Conservation (phyloP, 2,113 vertebrate genomes). For the Oxyruncus cristatus region DNA sequence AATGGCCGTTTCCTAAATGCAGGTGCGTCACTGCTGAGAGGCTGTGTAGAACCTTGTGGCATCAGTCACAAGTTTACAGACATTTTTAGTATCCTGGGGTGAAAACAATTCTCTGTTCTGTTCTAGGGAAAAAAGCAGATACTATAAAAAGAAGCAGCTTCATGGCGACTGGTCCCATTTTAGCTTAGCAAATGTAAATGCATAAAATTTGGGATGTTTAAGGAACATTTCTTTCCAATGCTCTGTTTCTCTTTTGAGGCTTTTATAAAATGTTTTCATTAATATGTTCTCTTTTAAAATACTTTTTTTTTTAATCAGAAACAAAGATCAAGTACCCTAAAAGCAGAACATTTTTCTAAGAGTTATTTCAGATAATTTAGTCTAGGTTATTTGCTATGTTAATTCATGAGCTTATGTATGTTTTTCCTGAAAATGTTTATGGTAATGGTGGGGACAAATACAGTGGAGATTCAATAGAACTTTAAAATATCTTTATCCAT, state of each 20-base stretch:
- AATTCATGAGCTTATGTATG: not conserved
- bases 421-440: not conserved
- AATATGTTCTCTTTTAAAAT: not conserved
- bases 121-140: not conserved
- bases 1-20: not conserved
- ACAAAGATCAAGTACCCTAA: not conserved
- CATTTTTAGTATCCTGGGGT: not conserved
- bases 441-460: not conserved
- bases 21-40: fast-evolving
- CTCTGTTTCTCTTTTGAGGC: not conserved
- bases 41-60: not conserved
- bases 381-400: not conserved
- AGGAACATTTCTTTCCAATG: not conserved
- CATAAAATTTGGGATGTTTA: not conserved
- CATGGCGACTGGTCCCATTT: not conserved
- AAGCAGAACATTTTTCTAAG: not conserved
- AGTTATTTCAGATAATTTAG: not conserved
- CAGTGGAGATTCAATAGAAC: not conserved
- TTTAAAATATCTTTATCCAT: not conserved
- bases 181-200: not conserved
- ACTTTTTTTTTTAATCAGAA: not conserved
- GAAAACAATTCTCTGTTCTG: not conserved
- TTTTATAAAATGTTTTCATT: not conserved
- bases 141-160: not conserved
- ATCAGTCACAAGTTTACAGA: not conserved